phyloP scores from a whole-genome alignment of 2,797 vertebrate genomes.

The Trichosurus vulpecula region DNA sequence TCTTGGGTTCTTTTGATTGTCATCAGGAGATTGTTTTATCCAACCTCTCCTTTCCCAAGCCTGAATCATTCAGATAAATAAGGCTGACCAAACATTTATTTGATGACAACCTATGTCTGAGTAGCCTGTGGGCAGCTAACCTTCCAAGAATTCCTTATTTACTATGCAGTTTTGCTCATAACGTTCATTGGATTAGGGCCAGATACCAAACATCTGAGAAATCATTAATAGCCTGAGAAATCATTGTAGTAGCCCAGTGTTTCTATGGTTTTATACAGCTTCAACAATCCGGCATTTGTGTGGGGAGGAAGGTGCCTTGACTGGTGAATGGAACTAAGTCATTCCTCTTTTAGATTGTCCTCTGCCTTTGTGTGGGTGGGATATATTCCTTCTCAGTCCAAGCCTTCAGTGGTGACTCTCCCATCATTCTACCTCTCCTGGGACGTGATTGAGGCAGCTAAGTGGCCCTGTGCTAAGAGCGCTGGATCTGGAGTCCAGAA shows the following conservation, averaged over 20 bases:
- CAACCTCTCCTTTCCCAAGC: slow-evolving; percentile 12
- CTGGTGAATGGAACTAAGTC: background rate
- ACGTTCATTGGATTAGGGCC: slow-evolving; percentile 48
- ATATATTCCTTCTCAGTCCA: background rate
- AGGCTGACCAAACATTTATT: slow-evolving; percentile 62
- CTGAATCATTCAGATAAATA: slow-evolving; percentile 61
- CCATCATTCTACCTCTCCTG: background rate
- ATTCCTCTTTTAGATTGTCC: background rate
- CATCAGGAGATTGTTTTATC: slow-evolving; percentile 55
- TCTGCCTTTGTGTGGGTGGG: background rate
- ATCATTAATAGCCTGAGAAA: slow-evolving; percentile 60
- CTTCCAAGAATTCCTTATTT: slow-evolving; percentile 60
- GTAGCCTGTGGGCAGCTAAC: slow-evolving; percentile 65
- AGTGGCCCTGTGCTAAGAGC: background rate
- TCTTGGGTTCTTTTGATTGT: slow-evolving; percentile 40
- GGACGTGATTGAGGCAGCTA: background rate
- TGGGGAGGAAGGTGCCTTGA: background rate
- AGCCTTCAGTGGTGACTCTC: background rate
- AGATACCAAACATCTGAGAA: slow-evolving; percentile 62
- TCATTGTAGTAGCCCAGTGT: background rate
- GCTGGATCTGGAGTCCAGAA: background rate
- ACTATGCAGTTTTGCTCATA: slow-evolving; percentile 26
- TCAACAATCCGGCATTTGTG: background rate
- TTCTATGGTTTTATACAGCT: slow-evolving; percentile 38
- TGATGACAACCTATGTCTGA: slow-evolving; percentile 60